Evolutionary conservation across 1,140 invertebrate species (phyloP).

Genomic region (Steinernema khuongi): DNA sequence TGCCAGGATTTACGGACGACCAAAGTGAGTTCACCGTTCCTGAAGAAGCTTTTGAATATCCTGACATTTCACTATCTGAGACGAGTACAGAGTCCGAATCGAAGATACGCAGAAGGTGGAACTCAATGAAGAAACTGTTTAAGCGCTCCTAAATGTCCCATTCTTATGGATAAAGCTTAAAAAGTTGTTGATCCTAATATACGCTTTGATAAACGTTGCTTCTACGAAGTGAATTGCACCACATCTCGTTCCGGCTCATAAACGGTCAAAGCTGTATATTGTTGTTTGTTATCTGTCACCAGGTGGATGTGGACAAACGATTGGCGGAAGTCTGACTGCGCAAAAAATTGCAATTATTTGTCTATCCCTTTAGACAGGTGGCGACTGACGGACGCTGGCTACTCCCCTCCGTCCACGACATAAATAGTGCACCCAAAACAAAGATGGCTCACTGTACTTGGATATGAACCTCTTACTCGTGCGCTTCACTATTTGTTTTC

Average conservation of each 20-base stretch:
- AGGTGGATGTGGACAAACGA: neutral
- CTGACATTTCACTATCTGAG: too few species aligned
- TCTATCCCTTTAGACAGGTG: neutral
- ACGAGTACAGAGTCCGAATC: too few species aligned
- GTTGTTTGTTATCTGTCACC: neutral
- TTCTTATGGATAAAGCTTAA: neutral
- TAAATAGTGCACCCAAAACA: too few species aligned
- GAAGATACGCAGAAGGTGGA: neutral
- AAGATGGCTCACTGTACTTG: neutral
- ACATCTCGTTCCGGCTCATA: too few species aligned
- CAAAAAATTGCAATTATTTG: constrained; percentile 2
- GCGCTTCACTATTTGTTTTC: neutral
- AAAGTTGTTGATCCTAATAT: too few species aligned
- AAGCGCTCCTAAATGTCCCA: neutral
- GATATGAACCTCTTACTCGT: neutral
- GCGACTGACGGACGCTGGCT: neutral
- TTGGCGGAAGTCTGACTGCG: neutral
- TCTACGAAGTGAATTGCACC: too few species aligned
- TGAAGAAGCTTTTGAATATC: neutral
- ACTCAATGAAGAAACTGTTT: neutral
- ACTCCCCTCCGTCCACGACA: neutral
- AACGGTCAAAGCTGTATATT: neutral
- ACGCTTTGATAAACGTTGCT: too few species aligned
- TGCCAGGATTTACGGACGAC: too few species aligned
- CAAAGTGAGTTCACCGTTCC: too few species aligned